Evolutionary conservation across 35 echinoderm and acorn worm genomes (phyloP).

Genomic region (Apostichopus japonicus): DNA sequence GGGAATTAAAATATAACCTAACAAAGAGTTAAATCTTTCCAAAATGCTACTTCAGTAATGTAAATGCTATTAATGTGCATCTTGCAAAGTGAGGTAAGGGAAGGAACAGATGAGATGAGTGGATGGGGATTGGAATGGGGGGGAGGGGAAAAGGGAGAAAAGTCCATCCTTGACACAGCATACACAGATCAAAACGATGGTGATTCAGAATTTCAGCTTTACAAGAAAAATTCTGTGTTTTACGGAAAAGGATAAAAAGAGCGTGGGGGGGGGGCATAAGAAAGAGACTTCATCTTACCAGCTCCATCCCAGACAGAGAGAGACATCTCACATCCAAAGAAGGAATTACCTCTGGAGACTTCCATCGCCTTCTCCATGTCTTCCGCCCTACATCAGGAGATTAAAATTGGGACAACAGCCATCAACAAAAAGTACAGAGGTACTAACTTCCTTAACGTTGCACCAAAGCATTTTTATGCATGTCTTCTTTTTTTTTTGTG

Average conservation of each 20-base stretch:
- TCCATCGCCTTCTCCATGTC: constrained; percentile 93
- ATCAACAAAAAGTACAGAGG: background rate
- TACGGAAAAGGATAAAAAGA: background rate
- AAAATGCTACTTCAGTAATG: no score
- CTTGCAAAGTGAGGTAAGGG: no score
- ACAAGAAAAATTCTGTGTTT: background rate
- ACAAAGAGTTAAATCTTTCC: no score
- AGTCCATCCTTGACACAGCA: no score
- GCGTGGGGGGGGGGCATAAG: background rate
- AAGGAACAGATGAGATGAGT: no score
- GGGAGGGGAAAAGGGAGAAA: no score
- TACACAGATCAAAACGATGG: no score
- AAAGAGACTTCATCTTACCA: constrained; percentile 60
- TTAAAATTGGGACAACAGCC: background rate
- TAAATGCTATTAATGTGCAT: no score
- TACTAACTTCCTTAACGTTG: background rate
- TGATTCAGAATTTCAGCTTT: background rate
- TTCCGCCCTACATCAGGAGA: constrained; percentile 67
- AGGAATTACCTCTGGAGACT: constrained; percentile 81
- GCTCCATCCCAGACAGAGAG: constrained; percentile 90
- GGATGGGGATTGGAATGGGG: no score
- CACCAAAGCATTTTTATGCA: no score
- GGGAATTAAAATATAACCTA: no score
- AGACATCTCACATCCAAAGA: constrained; percentile 98
- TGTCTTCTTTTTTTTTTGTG: no score